Evolutionary conservation across 64 coral and sea anemone genomes (phyloP).

Genomic region (Montipora sp.): DNA sequence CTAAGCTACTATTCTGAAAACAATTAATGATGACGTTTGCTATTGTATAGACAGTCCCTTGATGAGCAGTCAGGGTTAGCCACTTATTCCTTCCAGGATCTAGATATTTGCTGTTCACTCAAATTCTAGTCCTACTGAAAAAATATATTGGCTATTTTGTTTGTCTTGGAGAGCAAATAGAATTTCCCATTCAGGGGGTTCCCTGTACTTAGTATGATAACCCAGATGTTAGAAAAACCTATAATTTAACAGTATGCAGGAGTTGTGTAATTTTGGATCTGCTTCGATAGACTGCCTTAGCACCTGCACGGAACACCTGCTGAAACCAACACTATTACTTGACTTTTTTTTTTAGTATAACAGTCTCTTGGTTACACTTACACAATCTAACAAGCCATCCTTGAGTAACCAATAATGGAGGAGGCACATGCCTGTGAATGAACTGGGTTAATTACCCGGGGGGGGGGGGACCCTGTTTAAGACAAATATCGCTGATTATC

Average conservation of each 20-base stretch:
- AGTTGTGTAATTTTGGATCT: not conserved
- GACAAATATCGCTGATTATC: too few relatives aligned
- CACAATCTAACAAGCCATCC: conserved; percentile 6
- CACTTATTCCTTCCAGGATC: conserved; percentile 9
- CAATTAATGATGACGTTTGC: not conserved
- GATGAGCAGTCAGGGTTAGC: conserved; percentile 3
- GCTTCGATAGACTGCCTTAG: not conserved
- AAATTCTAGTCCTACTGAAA: not conserved
- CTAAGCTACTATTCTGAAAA: too few relatives aligned
- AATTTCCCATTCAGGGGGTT: not conserved
- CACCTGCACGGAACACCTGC: not conserved
- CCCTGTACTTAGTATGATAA: not conserved
- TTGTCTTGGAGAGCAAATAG: too few relatives aligned
- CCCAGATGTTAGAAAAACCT: not conserved
- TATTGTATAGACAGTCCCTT: not conserved
- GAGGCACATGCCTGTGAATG: too few relatives aligned
- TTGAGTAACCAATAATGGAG: too few relatives aligned
- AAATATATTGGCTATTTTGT: not conserved
- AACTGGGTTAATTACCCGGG: not conserved
- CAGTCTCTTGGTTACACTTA: not conserved
- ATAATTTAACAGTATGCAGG: not conserved
- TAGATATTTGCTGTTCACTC: not conserved
- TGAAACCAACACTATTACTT: not conserved
- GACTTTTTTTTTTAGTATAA: too few relatives aligned
- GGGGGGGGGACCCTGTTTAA: too few relatives aligned